A percentile compares a stretch with the other conserved stretches of the same genome.
These are phyloP conservation scores for Isichthys henryi DNA, from an alignment of 2,113 vertebrate species.

Conservation along the genomic window DNA sequence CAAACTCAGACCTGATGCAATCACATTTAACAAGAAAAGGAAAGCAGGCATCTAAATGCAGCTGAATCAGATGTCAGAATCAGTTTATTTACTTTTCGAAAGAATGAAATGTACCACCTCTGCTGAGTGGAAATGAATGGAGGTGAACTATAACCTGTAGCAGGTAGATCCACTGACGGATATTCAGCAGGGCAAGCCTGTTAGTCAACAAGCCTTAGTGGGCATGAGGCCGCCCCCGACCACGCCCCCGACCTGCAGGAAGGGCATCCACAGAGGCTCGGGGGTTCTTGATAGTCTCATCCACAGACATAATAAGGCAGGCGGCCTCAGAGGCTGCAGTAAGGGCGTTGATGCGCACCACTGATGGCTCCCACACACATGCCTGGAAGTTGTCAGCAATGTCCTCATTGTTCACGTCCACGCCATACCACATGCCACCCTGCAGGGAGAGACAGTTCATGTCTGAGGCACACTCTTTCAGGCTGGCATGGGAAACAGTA, in stretches of 20 bases:
- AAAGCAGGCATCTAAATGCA: neutral
- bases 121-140: neutral
- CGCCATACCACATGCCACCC: constrained; percentile 88
- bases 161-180: neutral
- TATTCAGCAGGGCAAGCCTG: too few relatives aligned
- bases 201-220: constrained; percentile 44
- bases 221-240: constrained; percentile 68
- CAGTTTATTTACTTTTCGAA: neutral
- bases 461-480: too few relatives aligned
- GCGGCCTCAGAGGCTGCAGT: constrained; percentile 89
- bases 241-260: constrained; percentile 58
- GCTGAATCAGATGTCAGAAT: neutral
- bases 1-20: neutral
- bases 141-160: neutral
- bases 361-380: constrained; percentile 88
- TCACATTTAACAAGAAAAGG: neutral
- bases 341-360: constrained; percentile 86
- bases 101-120: neutral
- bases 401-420: constrained; percentile 91
- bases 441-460: constrained; percentile 31
- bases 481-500: neutral
- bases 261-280: constrained; percentile 65
- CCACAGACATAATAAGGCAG: constrained; percentile 88
- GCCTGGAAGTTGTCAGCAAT: constrained; percentile 83
- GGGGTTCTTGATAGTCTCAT: constrained; percentile 93